Percentiles rank a stretch among this genome's conserved stretches.
phyloP scores from a whole-genome alignment of 2,113 vertebrate genomes.

The Mastomys natalensis region DNA sequence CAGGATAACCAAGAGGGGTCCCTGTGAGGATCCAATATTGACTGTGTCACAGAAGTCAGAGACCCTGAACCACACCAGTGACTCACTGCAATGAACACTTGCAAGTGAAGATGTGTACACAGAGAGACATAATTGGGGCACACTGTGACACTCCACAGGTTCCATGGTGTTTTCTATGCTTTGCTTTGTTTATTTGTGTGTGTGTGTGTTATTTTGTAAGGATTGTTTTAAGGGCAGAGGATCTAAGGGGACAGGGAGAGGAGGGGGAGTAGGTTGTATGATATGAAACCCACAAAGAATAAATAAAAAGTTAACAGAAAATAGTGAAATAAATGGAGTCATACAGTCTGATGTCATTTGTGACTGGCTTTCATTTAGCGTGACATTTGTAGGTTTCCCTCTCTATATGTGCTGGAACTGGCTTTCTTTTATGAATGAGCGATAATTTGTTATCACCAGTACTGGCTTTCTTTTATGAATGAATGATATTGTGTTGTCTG shows the following conservation, averaged over 20 bases:
- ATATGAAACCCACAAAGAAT: not conserved
- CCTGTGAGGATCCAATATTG: not conserved
- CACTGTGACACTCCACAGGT: not conserved
- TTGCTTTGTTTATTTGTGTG: not conserved
- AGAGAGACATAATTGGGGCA: not conserved
- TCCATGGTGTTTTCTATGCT: not conserved
- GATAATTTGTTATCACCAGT: not conserved
- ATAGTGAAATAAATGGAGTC: not conserved
- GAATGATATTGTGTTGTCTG: not conserved
- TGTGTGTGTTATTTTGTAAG: not conserved
- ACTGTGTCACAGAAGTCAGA: not conserved
- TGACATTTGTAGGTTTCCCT: not conserved
- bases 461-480: slow-evolving; percentile 3
- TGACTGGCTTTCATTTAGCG: not conserved
- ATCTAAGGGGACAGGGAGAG: not conserved
- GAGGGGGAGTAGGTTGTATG: not conserved
- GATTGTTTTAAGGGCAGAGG: not conserved
- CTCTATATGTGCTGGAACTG: not conserved
- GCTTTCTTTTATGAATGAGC: not conserved
- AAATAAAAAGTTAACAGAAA: not conserved
- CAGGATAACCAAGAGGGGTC: not conserved
- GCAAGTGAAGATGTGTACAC: not conserved
- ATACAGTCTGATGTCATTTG: not conserved
- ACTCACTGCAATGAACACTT: not conserved
- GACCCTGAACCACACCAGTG: not conserved